These are phyloP conservation scores for Trissoscelio sp. DNA, from an alignment of 2,888 invertebrate genomes.

Conservation along the genomic window DNA sequence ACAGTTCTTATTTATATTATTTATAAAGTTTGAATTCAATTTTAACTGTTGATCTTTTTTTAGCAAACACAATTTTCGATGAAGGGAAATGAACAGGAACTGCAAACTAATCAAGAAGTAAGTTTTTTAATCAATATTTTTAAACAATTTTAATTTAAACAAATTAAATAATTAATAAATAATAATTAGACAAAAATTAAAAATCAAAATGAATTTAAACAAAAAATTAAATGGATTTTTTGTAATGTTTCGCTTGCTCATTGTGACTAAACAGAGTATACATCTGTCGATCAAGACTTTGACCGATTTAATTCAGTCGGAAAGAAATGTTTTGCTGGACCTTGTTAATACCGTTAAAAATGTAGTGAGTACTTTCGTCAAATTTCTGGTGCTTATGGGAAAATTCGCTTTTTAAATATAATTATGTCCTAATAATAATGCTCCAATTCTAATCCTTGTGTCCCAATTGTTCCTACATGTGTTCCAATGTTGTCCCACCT, in stretches of 20 bases:
- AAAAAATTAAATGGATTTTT: conserved; percentile 31
- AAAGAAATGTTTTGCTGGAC: conserved; percentile 73
- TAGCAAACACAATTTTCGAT: conserved; percentile 24
- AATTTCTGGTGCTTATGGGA: conserved; percentile 40
- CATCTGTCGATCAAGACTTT: conserved; percentile 74
- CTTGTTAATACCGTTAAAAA: conserved; percentile 73
- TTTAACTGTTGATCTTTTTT: neutral
- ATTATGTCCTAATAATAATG: no score
- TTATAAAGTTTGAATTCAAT: no score
- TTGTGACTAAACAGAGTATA: conserved; percentile 70
- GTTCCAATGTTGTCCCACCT: no score
- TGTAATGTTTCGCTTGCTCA: conserved; percentile 39
- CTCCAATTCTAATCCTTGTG: no score
- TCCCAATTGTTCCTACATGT: no score
- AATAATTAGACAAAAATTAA: neutral
- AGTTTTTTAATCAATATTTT: conserved; percentile 21
- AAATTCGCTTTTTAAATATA: conserved; percentile 23
- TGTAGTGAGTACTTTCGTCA: conserved; percentile 67
- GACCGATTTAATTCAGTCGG: conserved; percentile 74
- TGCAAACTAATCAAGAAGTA: conserved; percentile 36
- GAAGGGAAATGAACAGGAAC: conserved; percentile 22
- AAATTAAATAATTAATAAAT: conserved; percentile 5
- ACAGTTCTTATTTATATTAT: no score
- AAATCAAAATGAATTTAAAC: neutral
- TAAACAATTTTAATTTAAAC: neutral